A percentile compares a stretch with the other conserved stretches of the same genome.
These are phyloP conservation scores for Brachystomella parvula DNA, from an alignment of 1,140 invertebrate species.

Conservation along the genomic window DNA sequence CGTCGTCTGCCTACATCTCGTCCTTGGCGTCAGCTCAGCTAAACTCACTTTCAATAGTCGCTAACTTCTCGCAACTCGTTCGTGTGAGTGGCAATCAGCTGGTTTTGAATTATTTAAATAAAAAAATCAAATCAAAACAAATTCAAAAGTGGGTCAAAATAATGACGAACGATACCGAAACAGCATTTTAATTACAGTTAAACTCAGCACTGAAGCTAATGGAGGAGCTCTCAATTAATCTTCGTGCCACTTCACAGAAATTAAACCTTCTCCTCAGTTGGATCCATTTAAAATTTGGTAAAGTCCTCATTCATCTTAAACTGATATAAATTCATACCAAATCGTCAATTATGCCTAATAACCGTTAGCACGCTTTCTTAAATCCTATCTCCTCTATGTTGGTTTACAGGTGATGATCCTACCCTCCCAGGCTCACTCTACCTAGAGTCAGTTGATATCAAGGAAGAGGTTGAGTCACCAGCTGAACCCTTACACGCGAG, in stretches of 20 bases:
- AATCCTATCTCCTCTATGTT: neutral
- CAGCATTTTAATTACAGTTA: neutral
- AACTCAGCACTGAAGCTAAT: neutral
- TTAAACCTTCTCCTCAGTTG: neutral
- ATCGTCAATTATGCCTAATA: no score
- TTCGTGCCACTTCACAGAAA: no score
- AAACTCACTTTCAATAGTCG: no score
- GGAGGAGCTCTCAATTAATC: no score
- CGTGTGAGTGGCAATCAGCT: neutral
- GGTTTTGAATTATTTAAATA: neutral
- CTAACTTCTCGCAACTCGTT: no score
- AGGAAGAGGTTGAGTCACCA: neutral
- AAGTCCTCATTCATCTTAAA: no score
- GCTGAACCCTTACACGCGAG: neutral
- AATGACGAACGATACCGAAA: neutral
- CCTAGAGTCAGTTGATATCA: neutral
- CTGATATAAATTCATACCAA: no score
- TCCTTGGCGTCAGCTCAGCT: no score
- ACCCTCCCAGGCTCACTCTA: neutral
- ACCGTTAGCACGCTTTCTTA: no score
- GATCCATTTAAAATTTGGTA: neutral
- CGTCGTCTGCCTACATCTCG: no score
- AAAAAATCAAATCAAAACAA: neutral
- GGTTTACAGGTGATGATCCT: neutral
- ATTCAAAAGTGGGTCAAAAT: neutral